Percentiles rank a stretch among this genome's conserved stretches.
Conservation (phyloP, 1,140 invertebrate genomes). For the Brachionus sp. region DNA sequence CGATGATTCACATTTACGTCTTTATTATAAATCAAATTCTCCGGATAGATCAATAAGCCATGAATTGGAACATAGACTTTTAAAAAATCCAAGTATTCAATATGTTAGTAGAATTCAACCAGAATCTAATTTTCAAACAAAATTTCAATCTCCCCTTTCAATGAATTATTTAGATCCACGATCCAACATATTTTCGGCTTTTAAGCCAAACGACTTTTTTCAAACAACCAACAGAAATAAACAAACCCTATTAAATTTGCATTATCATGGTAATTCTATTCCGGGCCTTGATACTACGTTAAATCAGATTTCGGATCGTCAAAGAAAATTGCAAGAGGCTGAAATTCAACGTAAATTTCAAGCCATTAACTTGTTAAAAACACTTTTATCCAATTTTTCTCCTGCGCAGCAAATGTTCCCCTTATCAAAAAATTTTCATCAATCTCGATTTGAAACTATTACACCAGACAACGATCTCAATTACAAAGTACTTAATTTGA, state of each 20-base stretch:
- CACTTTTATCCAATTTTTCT: not conserved
- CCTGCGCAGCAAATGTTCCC: not conserved
- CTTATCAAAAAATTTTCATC: not conserved
- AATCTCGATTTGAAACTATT: not conserved
- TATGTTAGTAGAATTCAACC: not conserved
- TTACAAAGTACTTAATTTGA: constrained; percentile 38
- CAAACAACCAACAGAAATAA: not conserved
- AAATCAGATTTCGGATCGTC: not conserved
- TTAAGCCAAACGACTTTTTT: not conserved
- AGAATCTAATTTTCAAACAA: not conserved
- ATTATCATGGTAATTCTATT: constrained; percentile 29
- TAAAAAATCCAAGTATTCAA: constrained; percentile 6
- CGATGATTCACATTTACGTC: constrained; percentile 35
- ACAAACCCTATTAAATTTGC: constrained; percentile 33
- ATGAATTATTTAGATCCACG: constrained; percentile 1
- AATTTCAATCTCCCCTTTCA: not conserved
- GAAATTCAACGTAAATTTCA: not conserved
- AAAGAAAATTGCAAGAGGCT: not conserved
- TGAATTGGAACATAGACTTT: constrained; percentile 29
- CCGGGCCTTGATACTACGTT: not conserved
- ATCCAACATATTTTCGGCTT: not conserved
- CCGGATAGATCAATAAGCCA: constrained; percentile 18
- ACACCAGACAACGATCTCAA: not conserved
- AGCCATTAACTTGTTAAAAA: not conserved
- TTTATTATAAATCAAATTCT: constrained; percentile 32